Evolutionary conservation across 2,113 vertebrate species (phyloP), one percentile per base, ranked within the genome.

Genomic region (Mobula hypostoma): DNA sequence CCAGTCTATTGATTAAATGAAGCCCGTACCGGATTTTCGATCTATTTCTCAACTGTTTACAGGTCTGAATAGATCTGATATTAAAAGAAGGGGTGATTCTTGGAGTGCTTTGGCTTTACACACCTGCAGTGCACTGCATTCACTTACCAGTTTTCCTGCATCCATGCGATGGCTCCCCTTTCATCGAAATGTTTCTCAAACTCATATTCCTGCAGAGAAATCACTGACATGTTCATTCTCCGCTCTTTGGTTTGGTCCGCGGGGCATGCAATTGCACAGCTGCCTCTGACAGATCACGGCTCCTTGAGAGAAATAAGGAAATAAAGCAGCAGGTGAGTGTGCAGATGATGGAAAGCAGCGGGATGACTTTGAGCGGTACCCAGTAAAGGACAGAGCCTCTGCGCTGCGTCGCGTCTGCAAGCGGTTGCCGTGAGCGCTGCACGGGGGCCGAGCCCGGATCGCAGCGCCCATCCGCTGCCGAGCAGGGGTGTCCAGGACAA

Each of bases 81-180:
- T 76, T 24, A 48, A 27, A 48, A 5, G 32, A 27, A 92, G n/a
- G 36, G 68, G 21, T 19, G 5, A 87, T 56, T 21, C 83, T 48
- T 87, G 4, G 21, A 2, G 83, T 7, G 21, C 48, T 29, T 17
- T 27, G 68, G 68, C 58, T 93, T 48, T 48, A 27, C 21, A 76
- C 91, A 93, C 91, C 91, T 93, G 91, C 91, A 93, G 48, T 40
- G 66, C 68, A 70, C 21, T 40, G 32, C 91, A 76, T 93, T 14
- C 91, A 93, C 94, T 94, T 68, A 94, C 94, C 94, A 94, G 94
- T 94, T 94, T 32, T 94, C 94, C 94, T 94, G 94, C 94, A 94
- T 94, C 94, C 94, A 94, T 83, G 82, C 78, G 27, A 94, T 94
- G 82, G 94, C 94, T 85, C 68, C 94, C 58, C 78, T 85, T 82